Evolutionary conservation across 2,113 vertebrate genomes (phyloP).

Genomic region (Corythornis vintsioides): DNA sequence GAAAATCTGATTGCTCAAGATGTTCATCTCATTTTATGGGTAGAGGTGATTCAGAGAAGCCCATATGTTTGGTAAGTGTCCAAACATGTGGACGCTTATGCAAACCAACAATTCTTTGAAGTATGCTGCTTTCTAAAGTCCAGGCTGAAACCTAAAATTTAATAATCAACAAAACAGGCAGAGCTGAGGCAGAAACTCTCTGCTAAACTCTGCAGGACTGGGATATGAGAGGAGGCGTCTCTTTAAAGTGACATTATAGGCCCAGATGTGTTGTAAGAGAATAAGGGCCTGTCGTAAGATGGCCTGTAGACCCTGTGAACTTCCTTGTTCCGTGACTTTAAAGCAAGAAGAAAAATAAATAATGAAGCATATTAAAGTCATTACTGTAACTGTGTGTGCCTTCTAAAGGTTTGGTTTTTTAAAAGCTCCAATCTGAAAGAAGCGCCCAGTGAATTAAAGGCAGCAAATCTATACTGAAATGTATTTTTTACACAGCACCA

Average conservation of each 20-base stretch:
- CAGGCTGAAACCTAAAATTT: conserved; percentile 49
- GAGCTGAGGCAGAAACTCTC: conserved; percentile 30
- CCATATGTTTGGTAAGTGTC: conserved; percentile 62
- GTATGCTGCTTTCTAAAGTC: conserved; percentile 34
- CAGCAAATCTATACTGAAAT: conserved; percentile 37
- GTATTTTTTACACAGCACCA: conserved; percentile 38
- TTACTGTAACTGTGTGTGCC: not conserved
- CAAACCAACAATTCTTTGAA: conserved; percentile 65
- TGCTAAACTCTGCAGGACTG: conserved; percentile 23
- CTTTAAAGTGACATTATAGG: conserved; percentile 60
- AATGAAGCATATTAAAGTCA: conserved; percentile 60
- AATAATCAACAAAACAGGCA: conserved; percentile 61
- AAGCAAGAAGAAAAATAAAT: conserved; percentile 59
- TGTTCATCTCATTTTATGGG: conserved; percentile 46
- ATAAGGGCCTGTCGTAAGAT: conserved; percentile 43
- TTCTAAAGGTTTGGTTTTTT: conserved; percentile 1
- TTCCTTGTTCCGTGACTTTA: conserved; percentile 53
- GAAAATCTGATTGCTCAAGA: conserved; percentile 25
- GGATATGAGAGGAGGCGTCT: conserved; percentile 45
- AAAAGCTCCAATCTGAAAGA: conserved; percentile 26
- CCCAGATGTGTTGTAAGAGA: conserved; percentile 60
- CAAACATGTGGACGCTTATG: conserved; percentile 58
- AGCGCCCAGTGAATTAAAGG: conserved; percentile 20
- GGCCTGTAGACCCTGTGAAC: conserved; percentile 47
- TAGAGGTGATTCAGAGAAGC: conserved; percentile 24